phyloP scores from a whole-genome alignment of 1,140 invertebrate genomes.

The Papilio xuthus region DNA sequence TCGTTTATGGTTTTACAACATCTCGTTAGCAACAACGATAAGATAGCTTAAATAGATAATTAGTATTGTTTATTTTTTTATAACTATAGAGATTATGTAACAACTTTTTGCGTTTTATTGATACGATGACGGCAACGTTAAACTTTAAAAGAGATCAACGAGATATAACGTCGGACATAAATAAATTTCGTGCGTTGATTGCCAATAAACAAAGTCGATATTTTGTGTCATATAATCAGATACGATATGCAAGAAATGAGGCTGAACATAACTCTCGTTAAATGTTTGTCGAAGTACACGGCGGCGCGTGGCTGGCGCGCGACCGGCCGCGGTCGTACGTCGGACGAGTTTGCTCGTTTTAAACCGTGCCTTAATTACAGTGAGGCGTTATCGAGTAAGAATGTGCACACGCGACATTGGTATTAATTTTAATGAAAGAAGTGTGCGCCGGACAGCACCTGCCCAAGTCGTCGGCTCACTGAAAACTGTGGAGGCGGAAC shows the following conservation, averaged over 20 bases:
- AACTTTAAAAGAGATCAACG: slow-evolving; percentile 49
- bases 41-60: slow-evolving; percentile 75
- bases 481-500: slow-evolving; percentile 59
- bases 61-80: slow-evolving; percentile 68
- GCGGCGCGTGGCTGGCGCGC: slow-evolving; percentile 75
- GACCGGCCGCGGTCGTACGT: slow-evolving; percentile 48
- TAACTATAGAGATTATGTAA: slow-evolving; percentile 43
- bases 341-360: slow-evolving; percentile 66
- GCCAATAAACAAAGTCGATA: slow-evolving; percentile 74
- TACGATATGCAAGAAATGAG: slow-evolving; percentile 69
- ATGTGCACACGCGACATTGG: slow-evolving; percentile 80
- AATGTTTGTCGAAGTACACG: slow-evolving; percentile 58
- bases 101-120: slow-evolving; percentile 51
- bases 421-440: slow-evolving; percentile 82
- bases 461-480: slow-evolving; percentile 69
- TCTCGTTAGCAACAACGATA: slow-evolving; percentile 73
- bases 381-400: slow-evolving; percentile 80
- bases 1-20: slow-evolving; percentile 73
- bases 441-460: slow-evolving; percentile 76
- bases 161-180: slow-evolving; percentile 60
- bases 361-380: slow-evolving; percentile 77
- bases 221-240: slow-evolving; percentile 76
- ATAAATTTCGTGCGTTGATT: slow-evolving; percentile 68
- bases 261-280: slow-evolving; percentile 67
- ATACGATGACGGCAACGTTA: slow-evolving; percentile 30